Evolutionary conservation across 2,888 invertebrate genomes (phyloP).

Genomic region (Tricholauxania praeusta): DNA sequence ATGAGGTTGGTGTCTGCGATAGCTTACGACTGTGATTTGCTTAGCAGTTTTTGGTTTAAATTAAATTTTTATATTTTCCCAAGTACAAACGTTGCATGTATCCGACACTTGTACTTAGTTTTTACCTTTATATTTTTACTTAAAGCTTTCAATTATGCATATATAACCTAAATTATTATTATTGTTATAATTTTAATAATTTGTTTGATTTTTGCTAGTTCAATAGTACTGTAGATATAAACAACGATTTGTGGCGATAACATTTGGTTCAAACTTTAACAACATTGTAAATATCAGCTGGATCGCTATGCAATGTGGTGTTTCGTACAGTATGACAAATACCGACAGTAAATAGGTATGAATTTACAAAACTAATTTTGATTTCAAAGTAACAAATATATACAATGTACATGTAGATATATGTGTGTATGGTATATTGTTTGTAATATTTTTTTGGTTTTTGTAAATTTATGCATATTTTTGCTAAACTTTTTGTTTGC

Average conservation of each 20-base stretch:
- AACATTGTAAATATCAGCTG: slow-evolving; percentile 12
- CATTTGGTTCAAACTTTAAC: slow-evolving; percentile 17
- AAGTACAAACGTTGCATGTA: too few relatives aligned
- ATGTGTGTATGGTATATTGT: slow-evolving; percentile 31
- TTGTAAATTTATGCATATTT: slow-evolving; percentile 14
- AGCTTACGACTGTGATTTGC: background rate
- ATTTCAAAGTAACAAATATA: slow-evolving; percentile 1
- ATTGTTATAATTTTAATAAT: background rate
- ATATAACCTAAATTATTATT: background rate
- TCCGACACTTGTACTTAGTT: too few relatives aligned
- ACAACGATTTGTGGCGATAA: slow-evolving; percentile 40
- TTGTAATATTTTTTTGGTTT: slow-evolving; percentile 25
- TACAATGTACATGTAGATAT: slow-evolving; percentile 5
- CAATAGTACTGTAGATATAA: slow-evolving; percentile 39
- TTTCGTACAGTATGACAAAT: background rate
- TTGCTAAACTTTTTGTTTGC: slow-evolving; percentile 9
- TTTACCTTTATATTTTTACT: background rate
- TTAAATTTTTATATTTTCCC: too few relatives aligned
- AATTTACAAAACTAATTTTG: slow-evolving; percentile 8
- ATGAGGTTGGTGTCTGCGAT: slow-evolving; percentile 23
- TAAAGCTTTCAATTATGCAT: slow-evolving; percentile 6
- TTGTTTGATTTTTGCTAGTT: too few relatives aligned
- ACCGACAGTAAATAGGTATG: slow-evolving; percentile 7
- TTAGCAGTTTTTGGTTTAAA: too few relatives aligned
- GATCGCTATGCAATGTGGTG: background rate